Conservation (phyloP, 2,888 invertebrate genomes). For the Steinernema scapterisci region DNA sequence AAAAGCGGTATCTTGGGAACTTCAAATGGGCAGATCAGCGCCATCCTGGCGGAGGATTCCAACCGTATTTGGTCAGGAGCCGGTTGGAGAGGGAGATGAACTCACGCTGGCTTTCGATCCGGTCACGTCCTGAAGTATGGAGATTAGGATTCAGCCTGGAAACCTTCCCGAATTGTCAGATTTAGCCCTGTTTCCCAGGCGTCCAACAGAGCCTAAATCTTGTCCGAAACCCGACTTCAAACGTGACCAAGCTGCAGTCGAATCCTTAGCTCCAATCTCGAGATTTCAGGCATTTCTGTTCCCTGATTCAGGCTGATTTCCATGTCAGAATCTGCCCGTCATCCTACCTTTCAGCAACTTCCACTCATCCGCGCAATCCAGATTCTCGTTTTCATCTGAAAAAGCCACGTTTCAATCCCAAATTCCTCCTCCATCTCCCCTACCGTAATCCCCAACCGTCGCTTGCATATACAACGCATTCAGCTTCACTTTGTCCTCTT, state of each 20-base stretch:
- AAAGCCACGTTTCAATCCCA: conserved; percentile 17
- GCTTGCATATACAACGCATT: conserved; percentile 54
- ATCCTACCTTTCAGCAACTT: conserved; percentile 46
- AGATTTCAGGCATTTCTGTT: no score
- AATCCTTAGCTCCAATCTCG: no score
- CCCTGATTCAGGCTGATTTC: no score
- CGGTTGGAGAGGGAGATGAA: conserved; percentile 54
- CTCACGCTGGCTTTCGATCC: conserved; percentile 51
- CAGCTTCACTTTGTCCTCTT: conserved; percentile 46
- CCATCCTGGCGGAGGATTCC: conserved; percentile 52
- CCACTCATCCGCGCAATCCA: conserved; percentile 49
- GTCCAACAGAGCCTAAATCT: no score
- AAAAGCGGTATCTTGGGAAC: no score
- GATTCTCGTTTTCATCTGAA: conserved; percentile 49
- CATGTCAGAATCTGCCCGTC: no score
- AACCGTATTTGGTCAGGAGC: conserved; percentile 55
- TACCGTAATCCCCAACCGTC: conserved; percentile 55
- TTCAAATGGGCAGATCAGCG: background rate
- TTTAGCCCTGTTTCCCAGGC: no score
- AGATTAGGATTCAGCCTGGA: no score
- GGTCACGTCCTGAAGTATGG: conserved; percentile 40
- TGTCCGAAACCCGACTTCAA: no score
- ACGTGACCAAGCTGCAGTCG: no score
- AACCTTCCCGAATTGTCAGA: no score
- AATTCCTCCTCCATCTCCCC: background rate